Conservation (phyloP, 2,888 invertebrate species). For the Orchesella flavescens region DNA sequence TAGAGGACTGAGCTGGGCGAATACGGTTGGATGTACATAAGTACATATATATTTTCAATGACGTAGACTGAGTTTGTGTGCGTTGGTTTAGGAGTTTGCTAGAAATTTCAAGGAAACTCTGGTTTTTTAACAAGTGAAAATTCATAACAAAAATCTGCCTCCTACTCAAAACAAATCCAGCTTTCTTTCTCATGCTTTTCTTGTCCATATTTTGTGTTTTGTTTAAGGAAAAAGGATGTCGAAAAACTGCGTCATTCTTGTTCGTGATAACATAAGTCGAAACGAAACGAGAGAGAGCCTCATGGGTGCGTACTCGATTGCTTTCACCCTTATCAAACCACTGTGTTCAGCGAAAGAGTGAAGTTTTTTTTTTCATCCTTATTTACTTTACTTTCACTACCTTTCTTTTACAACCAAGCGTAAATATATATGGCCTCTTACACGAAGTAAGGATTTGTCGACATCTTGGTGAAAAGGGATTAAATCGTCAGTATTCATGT, state of each 20-base stretch:
- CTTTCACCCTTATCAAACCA: background rate
- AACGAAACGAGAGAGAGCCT: background rate
- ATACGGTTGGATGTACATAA: too few relatives aligned
- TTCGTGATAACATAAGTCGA: background rate
- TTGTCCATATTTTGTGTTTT: too few relatives aligned
- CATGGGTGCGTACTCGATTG: conserved; percentile 20
- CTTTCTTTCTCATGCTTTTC: too few relatives aligned
- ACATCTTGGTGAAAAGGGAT: conserved; percentile 30
- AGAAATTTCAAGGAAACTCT: background rate
- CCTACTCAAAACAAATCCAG: background rate
- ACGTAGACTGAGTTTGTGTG: too few relatives aligned
- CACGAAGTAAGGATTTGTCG: conserved; percentile 37
- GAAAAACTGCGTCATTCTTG: background rate
- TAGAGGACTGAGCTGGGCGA: too few relatives aligned
- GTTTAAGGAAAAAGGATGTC: too few relatives aligned
- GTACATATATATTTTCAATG: too few relatives aligned
- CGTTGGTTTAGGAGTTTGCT: too few relatives aligned
- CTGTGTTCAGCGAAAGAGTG: background rate
- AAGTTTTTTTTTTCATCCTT: background rate
- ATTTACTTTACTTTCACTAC: conserved; percentile 23
- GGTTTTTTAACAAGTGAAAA: background rate
- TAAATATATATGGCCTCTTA: conserved; percentile 1
- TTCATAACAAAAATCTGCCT: background rate
- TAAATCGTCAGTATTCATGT: conserved; percentile 54
- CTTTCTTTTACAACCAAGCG: background rate